Conservation (phyloP, 1,140 invertebrate genomes). For the Drosophila quadrilineata region DNA sequence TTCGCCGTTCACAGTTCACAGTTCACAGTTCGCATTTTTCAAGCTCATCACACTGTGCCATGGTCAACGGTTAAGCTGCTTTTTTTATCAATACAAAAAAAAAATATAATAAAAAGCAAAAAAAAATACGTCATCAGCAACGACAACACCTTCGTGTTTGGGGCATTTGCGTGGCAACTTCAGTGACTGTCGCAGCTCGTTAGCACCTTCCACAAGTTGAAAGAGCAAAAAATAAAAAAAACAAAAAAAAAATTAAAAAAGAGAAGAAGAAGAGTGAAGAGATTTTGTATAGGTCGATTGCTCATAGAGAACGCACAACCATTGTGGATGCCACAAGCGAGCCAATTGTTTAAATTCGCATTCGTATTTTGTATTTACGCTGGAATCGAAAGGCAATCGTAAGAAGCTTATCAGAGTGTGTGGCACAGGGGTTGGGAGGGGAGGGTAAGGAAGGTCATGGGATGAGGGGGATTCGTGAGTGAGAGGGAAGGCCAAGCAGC, state of each 20-base stretch:
- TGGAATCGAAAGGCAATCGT: slow-evolving; percentile 25
- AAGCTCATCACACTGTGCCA: not conserved
- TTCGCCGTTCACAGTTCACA: no score
- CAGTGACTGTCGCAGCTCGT: slow-evolving; percentile 43
- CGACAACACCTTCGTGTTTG: slow-evolving; percentile 22
- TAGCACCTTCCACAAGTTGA: slow-evolving; percentile 37
- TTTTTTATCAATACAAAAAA: slow-evolving; percentile 14
- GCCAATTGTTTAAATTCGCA: slow-evolving; percentile 19
- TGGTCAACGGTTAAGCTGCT: slow-evolving; percentile 24
- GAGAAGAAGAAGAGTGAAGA: no score
- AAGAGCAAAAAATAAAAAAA: no score
- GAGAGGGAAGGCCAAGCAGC: not conserved
- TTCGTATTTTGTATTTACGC: not conserved
- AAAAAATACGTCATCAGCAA: not conserved
- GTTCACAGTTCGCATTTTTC: not conserved
- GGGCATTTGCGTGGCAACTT: slow-evolving; percentile 30
- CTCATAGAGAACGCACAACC: not conserved
- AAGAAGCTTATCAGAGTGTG: slow-evolving; percentile 14
- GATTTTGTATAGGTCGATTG: not conserved
- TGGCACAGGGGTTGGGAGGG: not conserved
- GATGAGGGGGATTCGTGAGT: not conserved
- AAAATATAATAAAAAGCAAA: no score
- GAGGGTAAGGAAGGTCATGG: not conserved
- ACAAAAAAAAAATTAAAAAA: no score
- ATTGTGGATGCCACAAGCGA: slow-evolving; percentile 9